Percentiles rank a stretch among this genome's conserved stretches.
Evolutionary conservation across 2,797 vertebrate species (phyloP).

Genomic region (Mionectes olivaceus): DNA sequence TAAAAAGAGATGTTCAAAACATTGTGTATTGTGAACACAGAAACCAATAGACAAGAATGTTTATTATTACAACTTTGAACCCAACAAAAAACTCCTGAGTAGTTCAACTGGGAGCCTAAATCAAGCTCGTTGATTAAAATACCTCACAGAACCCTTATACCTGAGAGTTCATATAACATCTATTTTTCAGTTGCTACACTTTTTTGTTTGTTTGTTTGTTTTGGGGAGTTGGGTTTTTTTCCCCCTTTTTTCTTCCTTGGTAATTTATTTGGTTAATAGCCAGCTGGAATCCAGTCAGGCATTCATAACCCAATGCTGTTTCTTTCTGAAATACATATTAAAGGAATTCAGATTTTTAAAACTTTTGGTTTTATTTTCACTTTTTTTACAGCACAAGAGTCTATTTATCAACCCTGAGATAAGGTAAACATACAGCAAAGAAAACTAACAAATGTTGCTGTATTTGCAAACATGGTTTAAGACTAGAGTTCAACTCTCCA

Average conservation of each 20-base stretch:
- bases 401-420: not conserved
- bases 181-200: not conserved
- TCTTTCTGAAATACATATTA: not conserved
- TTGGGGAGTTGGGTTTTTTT: fast-evolving
- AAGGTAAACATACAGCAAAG: not conserved
- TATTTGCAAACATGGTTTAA: not conserved
- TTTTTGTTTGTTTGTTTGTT: not conserved
- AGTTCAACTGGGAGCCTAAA: not conserved
- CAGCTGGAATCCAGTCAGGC: not conserved
- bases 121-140: not conserved
- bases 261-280: not conserved
- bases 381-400: not conserved
- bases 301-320: not conserved
- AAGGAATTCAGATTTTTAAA: not conserved
- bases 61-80: not conserved
- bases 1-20: constrained; percentile 19
- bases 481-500: not conserved
- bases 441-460: not conserved
- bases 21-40: not conserved
- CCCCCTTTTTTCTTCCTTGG: not conserved
- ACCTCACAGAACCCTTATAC: not conserved
- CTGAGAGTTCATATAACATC: not conserved
- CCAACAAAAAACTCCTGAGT: not conserved
- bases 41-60: not conserved
- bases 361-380: not conserved